Conservation (phyloP, 2,888 invertebrate genomes). For the Serripes groenlandicus region DNA sequence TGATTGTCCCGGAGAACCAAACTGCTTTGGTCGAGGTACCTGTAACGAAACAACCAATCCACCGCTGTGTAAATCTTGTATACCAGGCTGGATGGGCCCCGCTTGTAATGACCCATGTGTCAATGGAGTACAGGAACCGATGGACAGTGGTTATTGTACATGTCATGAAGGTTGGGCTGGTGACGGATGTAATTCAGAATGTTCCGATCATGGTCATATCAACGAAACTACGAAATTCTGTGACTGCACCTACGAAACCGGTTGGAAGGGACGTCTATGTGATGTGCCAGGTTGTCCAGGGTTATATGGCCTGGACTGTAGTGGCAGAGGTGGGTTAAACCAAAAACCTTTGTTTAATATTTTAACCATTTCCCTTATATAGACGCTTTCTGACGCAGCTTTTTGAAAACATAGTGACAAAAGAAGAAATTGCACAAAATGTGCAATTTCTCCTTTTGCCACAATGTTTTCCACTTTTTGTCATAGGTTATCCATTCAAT, state of each 20-base stretch:
- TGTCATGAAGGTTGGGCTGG: conserved; percentile 80
- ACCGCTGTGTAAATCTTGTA: conserved; percentile 73
- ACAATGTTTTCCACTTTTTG: no score
- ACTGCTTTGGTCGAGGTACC: conserved; percentile 71
- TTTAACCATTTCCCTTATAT: neutral
- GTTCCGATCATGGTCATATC: conserved; percentile 76
- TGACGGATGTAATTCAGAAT: conserved; percentile 78
- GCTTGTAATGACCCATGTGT: conserved; percentile 79
- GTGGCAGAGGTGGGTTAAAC: conserved; percentile 74
- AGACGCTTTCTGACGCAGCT: neutral
- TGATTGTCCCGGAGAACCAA: conserved; percentile 75
- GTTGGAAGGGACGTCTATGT: conserved; percentile 78
- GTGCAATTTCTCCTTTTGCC: neutral
- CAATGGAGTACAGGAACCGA: conserved; percentile 70
- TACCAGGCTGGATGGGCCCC: conserved; percentile 75
- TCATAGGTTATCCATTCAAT: no score
- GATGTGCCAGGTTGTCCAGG: conserved; percentile 81
- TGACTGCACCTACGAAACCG: conserved; percentile 74
- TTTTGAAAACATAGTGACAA: conserved; percentile 3
- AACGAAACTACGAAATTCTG: conserved; percentile 59
- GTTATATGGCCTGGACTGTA: conserved; percentile 74
- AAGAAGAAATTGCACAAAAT: neutral
- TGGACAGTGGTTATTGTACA: conserved; percentile 72
- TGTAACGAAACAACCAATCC: conserved; percentile 71
- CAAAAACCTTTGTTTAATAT: neutral